A percentile compares a stretch with the other conserved stretches of the same genome.
Conservation (phyloP, 2,888 invertebrate species). For the Archips xylosteana region DNA sequence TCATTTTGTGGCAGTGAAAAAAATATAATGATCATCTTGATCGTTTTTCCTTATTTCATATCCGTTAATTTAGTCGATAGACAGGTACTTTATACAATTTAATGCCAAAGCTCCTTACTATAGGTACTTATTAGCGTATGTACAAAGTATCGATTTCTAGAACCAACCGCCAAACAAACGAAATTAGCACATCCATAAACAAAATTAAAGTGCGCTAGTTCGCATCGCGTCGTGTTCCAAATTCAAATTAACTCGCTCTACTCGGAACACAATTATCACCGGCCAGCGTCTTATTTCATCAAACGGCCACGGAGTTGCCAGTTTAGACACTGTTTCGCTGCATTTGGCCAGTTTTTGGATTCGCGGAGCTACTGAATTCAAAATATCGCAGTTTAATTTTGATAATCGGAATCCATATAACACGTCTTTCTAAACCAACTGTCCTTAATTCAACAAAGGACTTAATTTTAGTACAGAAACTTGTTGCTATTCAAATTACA, state of each 20-base stretch:
- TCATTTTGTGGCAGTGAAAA: too few relatives aligned
- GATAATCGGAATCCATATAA: too few relatives aligned
- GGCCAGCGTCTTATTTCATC: slow-evolving; percentile 42
- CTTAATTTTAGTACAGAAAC: too few relatives aligned
- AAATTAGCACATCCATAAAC: slow-evolving; percentile 23
- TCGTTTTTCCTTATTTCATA: too few relatives aligned
- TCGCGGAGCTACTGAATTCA: too few relatives aligned
- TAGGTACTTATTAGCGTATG: not conserved
- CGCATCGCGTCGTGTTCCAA: slow-evolving; percentile 27
- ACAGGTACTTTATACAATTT: too few relatives aligned
- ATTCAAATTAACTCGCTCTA: slow-evolving; percentile 40
- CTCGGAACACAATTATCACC: slow-evolving; percentile 41
- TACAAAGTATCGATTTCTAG: not conserved
- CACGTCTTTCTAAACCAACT: not conserved
- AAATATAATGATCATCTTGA: too few relatives aligned
- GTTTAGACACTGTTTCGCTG: not conserved
- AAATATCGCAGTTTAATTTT: too few relatives aligned
- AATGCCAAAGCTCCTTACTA: too few relatives aligned
- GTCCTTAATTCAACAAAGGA: not conserved
- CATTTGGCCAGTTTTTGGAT: not conserved
- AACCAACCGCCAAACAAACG: slow-evolving; percentile 15
- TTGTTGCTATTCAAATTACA: too few relatives aligned
- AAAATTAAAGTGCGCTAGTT: slow-evolving; percentile 26
- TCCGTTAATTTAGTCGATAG: too few relatives aligned
- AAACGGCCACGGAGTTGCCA: slow-evolving; percentile 26